Conservation (phyloP, 2,888 invertebrate genomes). For the Anodontia alba region DNA sequence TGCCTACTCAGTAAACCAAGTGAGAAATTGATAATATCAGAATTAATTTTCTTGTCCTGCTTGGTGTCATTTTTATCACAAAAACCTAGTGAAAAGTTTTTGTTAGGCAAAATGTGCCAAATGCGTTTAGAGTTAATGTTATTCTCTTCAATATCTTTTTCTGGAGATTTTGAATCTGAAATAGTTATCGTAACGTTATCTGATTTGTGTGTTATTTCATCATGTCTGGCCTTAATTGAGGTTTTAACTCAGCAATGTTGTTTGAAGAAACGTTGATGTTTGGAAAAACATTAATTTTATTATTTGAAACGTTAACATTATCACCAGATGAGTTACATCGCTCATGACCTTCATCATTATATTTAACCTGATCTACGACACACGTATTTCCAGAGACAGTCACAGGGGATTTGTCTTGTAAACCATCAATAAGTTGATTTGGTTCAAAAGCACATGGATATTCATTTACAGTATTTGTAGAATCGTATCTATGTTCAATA, state of each 20-base stretch:
- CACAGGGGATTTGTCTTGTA: background rate
- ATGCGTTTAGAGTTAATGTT: background rate
- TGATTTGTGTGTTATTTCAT: background rate
- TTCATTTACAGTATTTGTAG: too few relatives aligned
- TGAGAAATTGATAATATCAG: background rate
- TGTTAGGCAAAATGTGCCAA: background rate
- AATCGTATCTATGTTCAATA: background rate
- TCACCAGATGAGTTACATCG: too few relatives aligned
- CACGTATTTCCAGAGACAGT: background rate
- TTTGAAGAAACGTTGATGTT: background rate
- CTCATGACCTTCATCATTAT: background rate
- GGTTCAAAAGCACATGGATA: too few relatives aligned
- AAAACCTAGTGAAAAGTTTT: background rate
- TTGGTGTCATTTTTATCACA: background rate
- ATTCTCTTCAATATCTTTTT: background rate
- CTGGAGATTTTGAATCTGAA: too few relatives aligned
- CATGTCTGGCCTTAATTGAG: background rate
- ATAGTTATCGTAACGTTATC: background rate
- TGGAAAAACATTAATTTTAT: background rate
- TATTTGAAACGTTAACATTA: background rate
- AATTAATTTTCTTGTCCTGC: background rate
- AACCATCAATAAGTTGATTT: background rate
- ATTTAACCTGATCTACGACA: background rate
- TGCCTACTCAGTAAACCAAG: background rate
- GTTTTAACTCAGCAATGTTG: background rate